Base-by-base conservation (phyloP, 2,797 vertebrate species). In the Coregonus suidteri region DNA sequence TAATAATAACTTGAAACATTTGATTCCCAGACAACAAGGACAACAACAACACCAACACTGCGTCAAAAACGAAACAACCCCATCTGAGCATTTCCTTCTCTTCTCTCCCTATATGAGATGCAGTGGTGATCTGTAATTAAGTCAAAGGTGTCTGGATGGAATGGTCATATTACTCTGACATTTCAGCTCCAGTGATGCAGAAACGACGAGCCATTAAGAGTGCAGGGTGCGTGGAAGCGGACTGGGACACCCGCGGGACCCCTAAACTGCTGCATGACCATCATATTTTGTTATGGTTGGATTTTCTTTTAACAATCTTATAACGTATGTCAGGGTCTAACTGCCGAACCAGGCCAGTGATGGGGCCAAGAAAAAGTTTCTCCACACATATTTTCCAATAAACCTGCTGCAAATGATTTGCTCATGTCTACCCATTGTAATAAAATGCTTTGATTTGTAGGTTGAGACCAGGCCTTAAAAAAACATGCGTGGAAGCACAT, bases 131-230 rank as follows among this genome's bases (percentile, higher is more conserved):
- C 93, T 94, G 95, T 96, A 96, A 94, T 95, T 94, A 95, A 92
- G 93, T 92, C 90, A 92, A 91, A 92, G 68, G 79, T 87, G 90
- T 84, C 90, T 92, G 92, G 93, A 94, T 92, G 94, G 90, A 84
- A 76, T 91, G 93, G 92, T 91, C 89, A 90, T 93, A 95, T 96
- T 94, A 93, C 92, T 94, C 93, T 95, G 94, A 95, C 94, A 94
- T 95, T 96, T 96, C 85, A 88, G 86, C 93, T 93, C 91, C 94
- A 95, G 91, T 94, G 94, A 94, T 92, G 95, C 86, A 88, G 94
- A 95, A 97, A 94, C 92, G 9, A 47, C 41, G 9, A 11, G 41
- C 41, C 88, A 94, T 97, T 96, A 96, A 93, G 86, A 91, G 94
- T 92, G 87, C 91, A 90, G 90, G 94, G 94, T 92, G 94, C 91